A percentile compares a stretch with the other conserved stretches of the same genome.
These are phyloP conservation scores for Phymatocera aterrima DNA, from an alignment of 2,888 invertebrate genomes.

Conservation along the genomic window DNA sequence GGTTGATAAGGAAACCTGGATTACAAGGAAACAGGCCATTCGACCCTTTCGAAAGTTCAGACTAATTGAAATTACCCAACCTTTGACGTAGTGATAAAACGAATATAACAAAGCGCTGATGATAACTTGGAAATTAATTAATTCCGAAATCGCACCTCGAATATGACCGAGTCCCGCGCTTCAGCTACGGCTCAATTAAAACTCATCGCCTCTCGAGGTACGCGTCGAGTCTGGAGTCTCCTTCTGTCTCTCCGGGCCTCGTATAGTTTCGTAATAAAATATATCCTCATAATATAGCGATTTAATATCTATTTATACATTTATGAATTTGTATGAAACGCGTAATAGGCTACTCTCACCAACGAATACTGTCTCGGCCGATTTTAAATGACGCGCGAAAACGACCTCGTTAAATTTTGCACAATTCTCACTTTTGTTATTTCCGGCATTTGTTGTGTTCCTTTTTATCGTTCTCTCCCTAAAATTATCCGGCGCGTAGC, in stretches of 20 bases:
- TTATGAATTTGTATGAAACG: background rate
- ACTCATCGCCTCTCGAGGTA: background rate
- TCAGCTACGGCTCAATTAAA: conserved; percentile 25
- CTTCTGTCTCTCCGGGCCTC: background rate
- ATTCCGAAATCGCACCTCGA: conserved; percentile 17
- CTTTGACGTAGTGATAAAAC: conserved; percentile 37
- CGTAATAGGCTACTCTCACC: conserved; percentile 7
- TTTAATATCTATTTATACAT: too few relatives aligned
- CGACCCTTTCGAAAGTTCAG: conserved; percentile 15
- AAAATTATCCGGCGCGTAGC: background rate
- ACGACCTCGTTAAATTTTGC: conserved; percentile 21
- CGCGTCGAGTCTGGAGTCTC: background rate
- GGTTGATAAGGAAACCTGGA: too few relatives aligned
- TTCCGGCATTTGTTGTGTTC: background rate
- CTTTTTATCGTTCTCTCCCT: too few relatives aligned
- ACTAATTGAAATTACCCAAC: conserved; percentile 15
- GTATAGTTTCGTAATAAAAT: background rate
- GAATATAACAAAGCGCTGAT: conserved; percentile 34
- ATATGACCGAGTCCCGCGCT: conserved; percentile 2
- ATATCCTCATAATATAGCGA: background rate
- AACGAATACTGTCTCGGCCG: conserved; percentile 5
- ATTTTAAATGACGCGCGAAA: conserved; percentile 16
- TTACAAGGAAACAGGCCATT: conserved; percentile 26
- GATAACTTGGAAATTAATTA: conserved; percentile 26
- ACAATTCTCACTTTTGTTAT: background rate